These are phyloP conservation scores for silkworm (Bombyx mori) DNA, from an alignment of 1,140 invertebrate species.

Conservation along the genomic window DNA sequence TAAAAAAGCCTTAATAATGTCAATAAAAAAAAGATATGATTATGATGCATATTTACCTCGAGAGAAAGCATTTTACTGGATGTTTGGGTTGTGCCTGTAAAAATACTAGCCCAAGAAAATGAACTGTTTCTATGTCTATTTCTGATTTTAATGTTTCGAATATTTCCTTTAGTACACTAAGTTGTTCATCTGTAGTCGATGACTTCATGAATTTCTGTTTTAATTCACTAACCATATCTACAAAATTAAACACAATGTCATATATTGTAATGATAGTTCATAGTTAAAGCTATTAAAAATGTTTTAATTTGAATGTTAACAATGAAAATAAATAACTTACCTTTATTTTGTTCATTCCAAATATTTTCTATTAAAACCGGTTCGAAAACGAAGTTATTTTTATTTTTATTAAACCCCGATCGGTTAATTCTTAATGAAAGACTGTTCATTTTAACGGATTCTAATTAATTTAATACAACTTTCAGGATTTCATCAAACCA, in stretches of 20 bases:
- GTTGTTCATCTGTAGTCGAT: constrained; percentile 30
- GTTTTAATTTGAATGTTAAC: too few relatives aligned
- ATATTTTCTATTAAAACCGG: constrained; percentile 20
- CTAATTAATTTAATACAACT: background rate
- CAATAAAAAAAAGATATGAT: too few relatives aligned
- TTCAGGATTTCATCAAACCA: too few relatives aligned
- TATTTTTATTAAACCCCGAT: constrained; percentile 29
- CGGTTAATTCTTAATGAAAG: constrained; percentile 38
- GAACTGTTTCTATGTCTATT: constrained; percentile 15
- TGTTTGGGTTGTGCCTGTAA: constrained; percentile 42
- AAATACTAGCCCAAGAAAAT: constrained; percentile 36
- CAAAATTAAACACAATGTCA: constrained; percentile 6
- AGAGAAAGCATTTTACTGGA: constrained; percentile 44
- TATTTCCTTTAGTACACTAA: constrained; percentile 28
- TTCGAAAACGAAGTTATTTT: constrained; percentile 23
- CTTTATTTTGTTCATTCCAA: too few relatives aligned
- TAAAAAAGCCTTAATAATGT: too few relatives aligned
- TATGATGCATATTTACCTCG: constrained; percentile 28
- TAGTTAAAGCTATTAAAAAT: too few relatives aligned
- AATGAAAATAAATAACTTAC: too few relatives aligned
- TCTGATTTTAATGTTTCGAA: constrained; percentile 13
- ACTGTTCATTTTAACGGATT: constrained; percentile 31
- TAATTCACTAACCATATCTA: constrained; percentile 16
- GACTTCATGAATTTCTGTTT: constrained; percentile 25
- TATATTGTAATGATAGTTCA: too few relatives aligned